Evolutionary conservation across 2,113 vertebrate species (phyloP).

Genomic region (Carassius carassius): DNA sequence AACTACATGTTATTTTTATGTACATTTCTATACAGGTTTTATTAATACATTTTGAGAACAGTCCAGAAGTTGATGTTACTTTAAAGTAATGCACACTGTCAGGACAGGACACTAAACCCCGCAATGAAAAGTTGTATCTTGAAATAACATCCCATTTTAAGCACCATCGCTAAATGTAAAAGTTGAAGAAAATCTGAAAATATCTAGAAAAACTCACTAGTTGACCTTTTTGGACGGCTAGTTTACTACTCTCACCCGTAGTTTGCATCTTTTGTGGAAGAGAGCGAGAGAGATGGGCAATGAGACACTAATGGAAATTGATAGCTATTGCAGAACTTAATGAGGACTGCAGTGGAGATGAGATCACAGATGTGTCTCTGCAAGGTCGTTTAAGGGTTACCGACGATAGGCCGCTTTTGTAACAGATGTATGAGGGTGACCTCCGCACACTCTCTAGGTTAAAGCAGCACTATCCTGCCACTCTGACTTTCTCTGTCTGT

Average conservation of each 20-base stretch:
- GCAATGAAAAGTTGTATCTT: background rate
- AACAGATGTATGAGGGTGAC: constrained; percentile 30
- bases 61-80: background rate
- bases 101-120: background rate
- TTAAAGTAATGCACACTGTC: background rate
- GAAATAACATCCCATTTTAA: background rate
- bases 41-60: background rate
- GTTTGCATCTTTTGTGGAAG: background rate
- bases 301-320: background rate
- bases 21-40: background rate
- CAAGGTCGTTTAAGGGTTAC: constrained; percentile 21
- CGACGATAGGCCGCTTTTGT: background rate
- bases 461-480: background rate
- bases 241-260: background rate
- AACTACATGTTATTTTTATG: background rate
- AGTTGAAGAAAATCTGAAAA: background rate
- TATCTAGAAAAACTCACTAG: background rate
- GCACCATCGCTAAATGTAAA: background rate
- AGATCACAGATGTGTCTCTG: constrained; percentile 36
- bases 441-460: background rate
- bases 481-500: background rate
- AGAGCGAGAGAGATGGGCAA: background rate
- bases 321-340: background rate
- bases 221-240: background rate
- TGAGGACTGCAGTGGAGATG: constrained; percentile 16